Percentiles rank a stretch among this genome's conserved stretches.
Conservation (phyloP, 2,888 invertebrate genomes). For the Nysson spinosus region DNA sequence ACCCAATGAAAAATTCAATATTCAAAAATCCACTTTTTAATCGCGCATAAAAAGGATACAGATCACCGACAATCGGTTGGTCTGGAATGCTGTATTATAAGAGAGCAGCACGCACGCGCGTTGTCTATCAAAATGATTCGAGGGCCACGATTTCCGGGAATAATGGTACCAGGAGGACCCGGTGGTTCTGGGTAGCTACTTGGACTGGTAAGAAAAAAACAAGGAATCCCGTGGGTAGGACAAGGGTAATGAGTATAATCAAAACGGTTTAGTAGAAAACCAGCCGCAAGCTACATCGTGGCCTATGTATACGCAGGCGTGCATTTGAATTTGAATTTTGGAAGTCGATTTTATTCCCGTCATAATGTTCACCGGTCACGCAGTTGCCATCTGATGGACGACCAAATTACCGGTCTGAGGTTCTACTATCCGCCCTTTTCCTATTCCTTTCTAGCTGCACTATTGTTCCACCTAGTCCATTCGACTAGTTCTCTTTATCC, state of each 20-base stretch:
- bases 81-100: conserved; percentile 30
- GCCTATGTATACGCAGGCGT: conserved; percentile 47
- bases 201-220: conserved; percentile 7
- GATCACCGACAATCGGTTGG: conserved; percentile 9
- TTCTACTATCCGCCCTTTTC: conserved; percentile 51
- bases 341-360: conserved; percentile 47
- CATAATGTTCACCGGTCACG: conserved; percentile 74
- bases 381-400: conserved; percentile 75
- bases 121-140: conserved; percentile 33
- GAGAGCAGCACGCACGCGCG: conserved; percentile 39
- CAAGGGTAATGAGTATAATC: conserved; percentile 75
- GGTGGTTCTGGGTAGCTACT: conserved; percentile 5
- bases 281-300: conserved; percentile 69
- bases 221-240: conserved; percentile 4
- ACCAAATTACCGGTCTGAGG: conserved; percentile 67
- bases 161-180: conserved; percentile 46
- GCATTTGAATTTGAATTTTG: conserved; percentile 75
- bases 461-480: conserved; percentile 43
- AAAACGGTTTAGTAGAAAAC: conserved; percentile 71
- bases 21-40: not conserved
- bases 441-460: conserved; percentile 58
- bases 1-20: not conserved
- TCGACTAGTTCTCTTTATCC: conserved; percentile 36
- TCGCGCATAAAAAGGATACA: conserved; percentile 18
- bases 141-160: conserved; percentile 65